Evolutionary conservation across 2,888 invertebrate genomes (phyloP), one percentile per base, ranked within the genome.

Genomic region (Drosophila sordidapex): DNA sequence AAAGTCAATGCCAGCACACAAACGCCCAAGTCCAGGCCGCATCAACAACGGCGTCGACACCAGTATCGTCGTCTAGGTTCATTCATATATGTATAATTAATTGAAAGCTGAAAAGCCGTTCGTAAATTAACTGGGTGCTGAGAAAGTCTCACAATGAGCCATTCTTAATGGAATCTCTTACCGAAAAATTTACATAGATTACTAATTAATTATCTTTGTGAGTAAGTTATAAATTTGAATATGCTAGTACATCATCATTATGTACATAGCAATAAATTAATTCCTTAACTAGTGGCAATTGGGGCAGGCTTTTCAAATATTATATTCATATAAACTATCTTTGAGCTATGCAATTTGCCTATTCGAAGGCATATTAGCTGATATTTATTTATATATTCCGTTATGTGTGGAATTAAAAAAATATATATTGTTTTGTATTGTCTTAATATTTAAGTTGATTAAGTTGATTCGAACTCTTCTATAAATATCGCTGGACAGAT

Each of bases 1-100:
- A 87, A 78, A 87, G 74, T 87, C 87, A 87, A 87, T 87, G 87
- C 64, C 83, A 81, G 74, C 57, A 58, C 35, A 38, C 53, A 27
- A 52, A 52, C 31, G 68, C 67, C 35, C 35, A 61, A 56, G 60
- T 69, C 69, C 58, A 68, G 43, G 52, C 60, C 59, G 36, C 48
- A 35, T 35, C 59, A 74, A 33, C 58, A 52, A 46, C 56, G 72
- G 78, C 70, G 62, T 54, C 71, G 57, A 7, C 63, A 46, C 10
- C 63, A 52, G 21, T 61, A 73, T 49, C 71, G 57, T 49, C 56
- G 43, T 63, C 62, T 68, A 65, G 21, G 68, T 15, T 52, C 59
- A 63, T 74, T 75, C 64, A 78, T 71, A 46, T 25, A 48, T 71
- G 53, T 71, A 71, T 80, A 79, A 80, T 78, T 80, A 79, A 79